phyloP scores from a whole-genome alignment of 2,113 vertebrate species.

The Syngnathus scovelli region DNA sequence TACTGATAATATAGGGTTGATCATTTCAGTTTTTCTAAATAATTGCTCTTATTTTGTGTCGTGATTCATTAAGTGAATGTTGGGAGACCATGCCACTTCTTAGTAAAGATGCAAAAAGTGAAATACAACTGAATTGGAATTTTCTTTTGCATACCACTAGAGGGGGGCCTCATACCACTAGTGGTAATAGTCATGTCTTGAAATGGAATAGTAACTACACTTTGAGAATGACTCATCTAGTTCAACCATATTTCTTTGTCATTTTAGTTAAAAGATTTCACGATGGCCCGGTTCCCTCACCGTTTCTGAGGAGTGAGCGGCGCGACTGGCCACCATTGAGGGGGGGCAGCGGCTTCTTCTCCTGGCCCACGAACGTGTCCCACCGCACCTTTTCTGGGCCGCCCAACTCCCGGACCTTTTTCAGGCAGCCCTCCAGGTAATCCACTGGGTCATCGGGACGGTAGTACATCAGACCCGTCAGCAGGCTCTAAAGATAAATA shows the following conservation, averaged over 20 bases:
- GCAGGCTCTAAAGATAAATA: conserved; percentile 79
- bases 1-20: background rate
- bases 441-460: conserved; percentile 95
- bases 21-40: too few relatives aligned
- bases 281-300: conserved; percentile 63
- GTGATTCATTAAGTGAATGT: too few relatives aligned
- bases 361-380: conserved; percentile 95
- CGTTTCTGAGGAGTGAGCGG: conserved; percentile 90
- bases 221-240: background rate
- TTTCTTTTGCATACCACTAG: background rate
- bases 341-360: conserved; percentile 90
- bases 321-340: conserved; percentile 91
- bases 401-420: conserved; percentile 89
- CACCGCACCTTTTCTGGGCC: conserved; percentile 91
- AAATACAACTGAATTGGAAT: background rate
- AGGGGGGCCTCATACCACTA: background rate
- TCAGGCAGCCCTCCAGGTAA: conserved; percentile 89
- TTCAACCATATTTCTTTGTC: background rate
- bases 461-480: conserved; percentile 95
- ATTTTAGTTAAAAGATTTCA: background rate
- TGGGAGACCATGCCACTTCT: too few relatives aligned
- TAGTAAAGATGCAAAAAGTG: too few relatives aligned
- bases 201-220: background rate
- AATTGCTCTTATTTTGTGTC: too few relatives aligned
- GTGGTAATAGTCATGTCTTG: background rate